These are phyloP conservation scores for Arctia plantaginis DNA, from an alignment of 2,888 invertebrate genomes.

Conservation along the genomic window DNA sequence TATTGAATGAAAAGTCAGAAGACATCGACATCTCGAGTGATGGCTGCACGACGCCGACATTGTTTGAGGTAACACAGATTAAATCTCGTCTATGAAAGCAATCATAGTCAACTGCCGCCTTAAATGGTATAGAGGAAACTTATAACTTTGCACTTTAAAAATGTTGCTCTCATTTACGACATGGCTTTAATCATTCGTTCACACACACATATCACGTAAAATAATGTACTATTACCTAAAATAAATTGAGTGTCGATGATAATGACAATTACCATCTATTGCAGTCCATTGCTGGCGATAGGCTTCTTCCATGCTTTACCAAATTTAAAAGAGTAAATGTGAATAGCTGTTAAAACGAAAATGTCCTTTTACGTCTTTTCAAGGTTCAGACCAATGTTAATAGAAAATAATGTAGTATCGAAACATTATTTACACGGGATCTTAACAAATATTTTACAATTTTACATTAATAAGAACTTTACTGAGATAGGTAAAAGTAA, in stretches of 20 bases:
- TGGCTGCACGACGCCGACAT: no score
- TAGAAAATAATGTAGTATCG: not conserved
- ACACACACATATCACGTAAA: no score
- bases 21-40: no score
- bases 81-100: no score
- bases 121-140: no score
- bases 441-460: constrained; percentile 31
- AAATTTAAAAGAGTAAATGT: not conserved
- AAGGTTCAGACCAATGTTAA: not conserved
- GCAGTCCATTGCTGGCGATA: not conserved
- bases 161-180: no score
- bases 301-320: not conserved
- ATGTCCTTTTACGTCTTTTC: not conserved
- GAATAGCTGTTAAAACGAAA: not conserved
- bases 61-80: no score
- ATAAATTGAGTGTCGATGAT: not conserved
- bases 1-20: no score
- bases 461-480: constrained; percentile 40
- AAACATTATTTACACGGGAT: constrained; percentile 19
- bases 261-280: not conserved
- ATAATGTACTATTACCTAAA: not conserved
- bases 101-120: no score
- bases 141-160: no score
- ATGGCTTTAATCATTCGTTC: no score
- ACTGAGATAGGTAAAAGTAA: constrained; percentile 29